Base-by-base conservation (phyloP, 2,888 invertebrate species). In the Noctua janthina region DNA sequence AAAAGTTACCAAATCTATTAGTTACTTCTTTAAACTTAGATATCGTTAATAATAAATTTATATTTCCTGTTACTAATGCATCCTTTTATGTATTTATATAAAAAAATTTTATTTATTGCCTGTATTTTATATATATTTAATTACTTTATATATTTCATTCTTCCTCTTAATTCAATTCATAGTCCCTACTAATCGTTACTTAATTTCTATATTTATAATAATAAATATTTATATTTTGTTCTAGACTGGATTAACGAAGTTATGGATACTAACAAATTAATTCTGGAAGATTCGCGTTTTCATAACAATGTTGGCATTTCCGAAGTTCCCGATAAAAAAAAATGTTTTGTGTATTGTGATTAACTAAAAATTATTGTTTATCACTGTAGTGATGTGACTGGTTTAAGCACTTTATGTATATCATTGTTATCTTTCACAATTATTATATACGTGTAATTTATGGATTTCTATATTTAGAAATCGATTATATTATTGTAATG, bases 301-400 rank as follows among this genome's bases (percentile, higher is more conserved):
- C 46, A 79, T 82, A 81, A 74, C 59, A 54, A 72, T 76, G 83
- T 82, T 84, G 81, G 88, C 82, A 88, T 88, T 91, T 85, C 87
- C 82, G 77, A 88, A 76, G 71, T 87, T 90, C 82, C 87, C 87
- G 78, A 87, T 85, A 5, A 87, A 79, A 76, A 76, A 72, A 64
- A 70, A 56, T 78, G 80, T 87, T 91, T 93, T 91, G 87, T 90
- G 91, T 93, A 82, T 93, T 93, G 92, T 93, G 83, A 93, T 93
- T 94, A 94, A 94, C 93, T 89, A 92, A 92, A 91, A 90, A 86
- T 86, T 87, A 74, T 79, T 87, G 76, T 87, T 87, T 85, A 68
- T 29, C 79, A 72, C 56, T 86, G 62, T 87, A 83, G 82, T 84
- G 82, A 77, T 84, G 76, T 79, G n/a, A 84, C 81, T 89, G 84